Percentiles rank a stretch among this genome's conserved stretches.
These are phyloP conservation scores for Sula dactylatra DNA, from an alignment of 2,113 vertebrate genomes.

Conservation along the genomic window DNA sequence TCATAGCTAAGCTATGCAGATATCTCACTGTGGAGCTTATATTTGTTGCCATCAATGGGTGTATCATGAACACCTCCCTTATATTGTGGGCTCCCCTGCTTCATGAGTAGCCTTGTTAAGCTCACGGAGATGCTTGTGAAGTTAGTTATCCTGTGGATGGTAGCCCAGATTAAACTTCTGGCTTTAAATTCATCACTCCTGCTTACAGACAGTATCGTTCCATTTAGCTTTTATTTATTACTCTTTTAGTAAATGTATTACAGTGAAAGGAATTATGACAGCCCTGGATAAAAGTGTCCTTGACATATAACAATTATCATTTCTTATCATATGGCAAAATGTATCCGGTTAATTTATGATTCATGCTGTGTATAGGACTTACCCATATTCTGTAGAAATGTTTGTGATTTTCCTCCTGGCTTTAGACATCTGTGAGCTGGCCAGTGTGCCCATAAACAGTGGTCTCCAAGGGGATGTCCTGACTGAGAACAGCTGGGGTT, in stretches of 20 bases:
- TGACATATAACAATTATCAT: neutral
- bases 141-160: neutral
- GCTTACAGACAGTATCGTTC: neutral
- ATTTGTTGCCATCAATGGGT: neutral
- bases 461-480: neutral
- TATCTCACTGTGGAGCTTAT: neutral
- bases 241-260: neutral
- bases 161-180: neutral
- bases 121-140: neutral
- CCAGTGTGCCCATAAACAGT: neutral
- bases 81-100: neutral
- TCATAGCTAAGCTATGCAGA: neutral
- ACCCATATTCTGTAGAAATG: neutral
- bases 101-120: neutral
- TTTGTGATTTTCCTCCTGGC: neutral
- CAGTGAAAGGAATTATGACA: neutral
- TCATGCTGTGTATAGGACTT: neutral
- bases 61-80: neutral
- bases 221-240: neutral
- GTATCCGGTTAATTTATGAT: neutral
- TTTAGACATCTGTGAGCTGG: neutral
- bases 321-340: neutral
- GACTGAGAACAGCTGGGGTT: neutral
- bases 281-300: neutral
- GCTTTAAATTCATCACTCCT: neutral